Evolutionary conservation across 2,797 vertebrate genomes (phyloP).

Genomic region (Phrynocephalus forsythii): DNA sequence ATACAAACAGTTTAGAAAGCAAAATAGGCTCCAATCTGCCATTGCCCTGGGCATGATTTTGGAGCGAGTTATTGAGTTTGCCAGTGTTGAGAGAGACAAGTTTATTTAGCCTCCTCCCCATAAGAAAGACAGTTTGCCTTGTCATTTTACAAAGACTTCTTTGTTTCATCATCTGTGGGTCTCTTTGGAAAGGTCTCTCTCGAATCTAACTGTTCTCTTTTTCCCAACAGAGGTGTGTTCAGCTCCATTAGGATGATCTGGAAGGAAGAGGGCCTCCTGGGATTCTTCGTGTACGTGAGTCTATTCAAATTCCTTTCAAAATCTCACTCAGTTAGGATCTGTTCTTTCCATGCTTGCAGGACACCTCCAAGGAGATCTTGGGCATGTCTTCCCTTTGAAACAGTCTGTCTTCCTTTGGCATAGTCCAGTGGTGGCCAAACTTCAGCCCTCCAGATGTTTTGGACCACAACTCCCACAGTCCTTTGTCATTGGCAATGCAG

Average conservation of each 20-base stretch:
- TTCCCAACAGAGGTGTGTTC: slow-evolving; percentile 81
- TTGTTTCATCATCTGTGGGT: neutral
- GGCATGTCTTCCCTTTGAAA: too few species aligned
- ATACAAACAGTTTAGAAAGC: too few species aligned
- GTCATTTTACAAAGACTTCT: neutral
- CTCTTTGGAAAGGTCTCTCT: neutral
- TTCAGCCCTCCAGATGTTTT: too few species aligned
- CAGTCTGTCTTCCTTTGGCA: too few species aligned
- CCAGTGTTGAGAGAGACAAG: neutral
- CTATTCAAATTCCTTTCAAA: slow-evolving; percentile 15
- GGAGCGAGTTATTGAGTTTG: neutral
- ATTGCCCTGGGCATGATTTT: neutral
- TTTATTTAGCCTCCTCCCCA: rapidly evolving
- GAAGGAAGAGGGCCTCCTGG: slow-evolving; percentile 87
- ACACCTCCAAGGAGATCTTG: neutral
- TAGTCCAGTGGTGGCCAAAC: too few species aligned
- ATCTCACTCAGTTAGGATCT: neutral
- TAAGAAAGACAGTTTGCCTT: neutral
- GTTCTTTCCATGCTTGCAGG: neutral
- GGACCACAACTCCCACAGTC: too few species aligned
- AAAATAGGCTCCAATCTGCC: neutral
- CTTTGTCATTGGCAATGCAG: too few species aligned
- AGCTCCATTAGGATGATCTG: slow-evolving; percentile 84
- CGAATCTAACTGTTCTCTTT: slow-evolving; percentile 16
- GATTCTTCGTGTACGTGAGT: slow-evolving; percentile 89